Conservation (phyloP, 2,113 vertebrate genomes). For the Chionodraco myersi region DNA sequence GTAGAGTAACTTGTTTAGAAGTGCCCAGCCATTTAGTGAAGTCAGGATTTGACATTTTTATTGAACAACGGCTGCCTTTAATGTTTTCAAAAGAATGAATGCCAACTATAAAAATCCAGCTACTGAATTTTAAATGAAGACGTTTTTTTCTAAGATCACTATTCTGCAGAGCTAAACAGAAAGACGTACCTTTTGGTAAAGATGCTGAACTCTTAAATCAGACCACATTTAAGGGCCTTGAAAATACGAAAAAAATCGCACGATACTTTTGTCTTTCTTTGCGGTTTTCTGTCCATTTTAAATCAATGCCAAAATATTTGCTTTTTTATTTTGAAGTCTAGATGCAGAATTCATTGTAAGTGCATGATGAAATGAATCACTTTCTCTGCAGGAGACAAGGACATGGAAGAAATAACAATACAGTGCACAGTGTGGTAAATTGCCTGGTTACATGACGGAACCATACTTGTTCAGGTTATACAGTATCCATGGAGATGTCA, state of each 20-base stretch:
- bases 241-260: background rate
- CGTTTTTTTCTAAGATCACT: background rate
- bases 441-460: background rate
- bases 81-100: background rate
- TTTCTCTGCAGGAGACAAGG: conserved; percentile 12
- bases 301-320: background rate
- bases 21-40: too few relatives aligned
- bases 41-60: too few relatives aligned
- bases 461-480: background rate
- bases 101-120: background rate
- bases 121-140: background rate
- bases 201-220: background rate
- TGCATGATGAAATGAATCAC: background rate
- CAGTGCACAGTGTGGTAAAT: background rate
- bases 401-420: background rate
- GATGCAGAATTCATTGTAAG: background rate
- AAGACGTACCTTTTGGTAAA: background rate
- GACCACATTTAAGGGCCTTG: background rate
- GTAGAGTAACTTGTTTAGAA: too few relatives aligned
- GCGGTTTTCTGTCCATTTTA: background rate
- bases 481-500: background rate
- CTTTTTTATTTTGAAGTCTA: background rate
- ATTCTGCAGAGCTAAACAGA: background rate
- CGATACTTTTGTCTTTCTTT: background rate
- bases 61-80: too few relatives aligned